Evolutionary conservation across 2,113 vertebrate species (phyloP).

Genomic region (Gobio gobio): DNA sequence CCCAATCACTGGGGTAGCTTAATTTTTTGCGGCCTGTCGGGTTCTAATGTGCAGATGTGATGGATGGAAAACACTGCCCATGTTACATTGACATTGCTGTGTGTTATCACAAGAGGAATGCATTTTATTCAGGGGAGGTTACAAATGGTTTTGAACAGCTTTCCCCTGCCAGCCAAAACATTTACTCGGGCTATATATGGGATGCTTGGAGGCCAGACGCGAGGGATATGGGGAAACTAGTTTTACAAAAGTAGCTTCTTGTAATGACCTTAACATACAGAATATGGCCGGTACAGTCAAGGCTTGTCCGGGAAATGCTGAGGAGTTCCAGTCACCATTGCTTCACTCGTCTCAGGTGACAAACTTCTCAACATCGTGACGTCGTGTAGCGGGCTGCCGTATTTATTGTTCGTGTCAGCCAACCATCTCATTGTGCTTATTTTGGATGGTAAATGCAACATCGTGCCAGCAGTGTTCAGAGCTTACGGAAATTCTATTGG

Average conservation of each 20-base stretch:
- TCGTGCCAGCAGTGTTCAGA: constrained; percentile 51
- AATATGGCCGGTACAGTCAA: constrained; percentile 26
- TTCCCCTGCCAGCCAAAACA: constrained; percentile 70
- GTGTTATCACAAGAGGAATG: constrained; percentile 49
- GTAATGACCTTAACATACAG: constrained; percentile 59
- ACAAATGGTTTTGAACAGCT: constrained; percentile 64
- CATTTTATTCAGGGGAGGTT: constrained; percentile 69
- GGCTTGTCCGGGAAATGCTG: constrained; percentile 41
- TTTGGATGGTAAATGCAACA: constrained; percentile 70
- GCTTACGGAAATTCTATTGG: neutral
- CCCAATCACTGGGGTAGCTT: constrained; percentile 63
- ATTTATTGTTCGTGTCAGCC: constrained; percentile 75
- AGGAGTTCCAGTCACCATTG: constrained; percentile 49
- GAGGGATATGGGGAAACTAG: constrained; percentile 54
- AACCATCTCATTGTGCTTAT: constrained; percentile 70
- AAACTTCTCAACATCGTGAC: constrained; percentile 56
- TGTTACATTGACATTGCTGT: constrained; percentile 48
- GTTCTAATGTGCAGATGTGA: constrained; percentile 66
- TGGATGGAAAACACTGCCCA: constrained; percentile 58
- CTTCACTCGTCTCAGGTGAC: constrained; percentile 68
- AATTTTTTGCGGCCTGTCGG: constrained; percentile 65
- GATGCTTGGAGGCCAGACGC: constrained; percentile 49
- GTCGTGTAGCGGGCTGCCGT: constrained; percentile 61
- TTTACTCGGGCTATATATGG: constrained; percentile 68
- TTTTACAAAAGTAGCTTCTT: constrained; percentile 47